Conservation (phyloP, 2,113 vertebrate genomes). For the Odobenus rosmarus region DNA sequence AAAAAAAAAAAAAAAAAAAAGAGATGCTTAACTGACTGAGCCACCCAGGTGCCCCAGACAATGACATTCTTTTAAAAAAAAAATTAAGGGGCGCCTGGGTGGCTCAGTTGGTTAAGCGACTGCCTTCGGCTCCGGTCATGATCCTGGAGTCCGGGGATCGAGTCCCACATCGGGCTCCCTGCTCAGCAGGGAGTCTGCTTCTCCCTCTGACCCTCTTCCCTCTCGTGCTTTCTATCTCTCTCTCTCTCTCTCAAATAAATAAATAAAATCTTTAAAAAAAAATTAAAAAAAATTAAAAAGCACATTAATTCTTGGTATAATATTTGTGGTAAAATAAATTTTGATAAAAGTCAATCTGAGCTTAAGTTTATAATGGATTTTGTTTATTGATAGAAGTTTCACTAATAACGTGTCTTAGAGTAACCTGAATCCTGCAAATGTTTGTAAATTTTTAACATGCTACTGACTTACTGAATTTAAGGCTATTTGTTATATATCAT, state of each 20-base stretch:
- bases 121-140: no score
- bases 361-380: background rate
- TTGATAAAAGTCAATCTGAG: slow-evolving; percentile 18
- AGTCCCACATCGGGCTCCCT: no score
- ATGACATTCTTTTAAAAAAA: background rate
- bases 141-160: no score
- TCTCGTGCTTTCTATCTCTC: no score
- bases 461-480: slow-evolving; percentile 37
- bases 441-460: slow-evolving; percentile 27
- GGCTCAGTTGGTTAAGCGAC: no score
- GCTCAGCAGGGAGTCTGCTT: no score
- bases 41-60: background rate
- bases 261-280: no score
- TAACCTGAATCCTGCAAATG: slow-evolving; percentile 13
- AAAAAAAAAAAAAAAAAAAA: background rate
- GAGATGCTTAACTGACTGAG: background rate
- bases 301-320: slow-evolving; percentile 16
- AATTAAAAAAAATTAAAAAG: background rate
- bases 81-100: no score
- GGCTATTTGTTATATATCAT: background rate
- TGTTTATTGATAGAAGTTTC: slow-evolving; percentile 40
- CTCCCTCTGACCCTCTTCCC: no score
- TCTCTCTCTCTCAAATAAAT: no score
- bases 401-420: slow-evolving; percentile 1
- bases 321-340: slow-evolving; percentile 47